Conservation (phyloP, 2,888 invertebrate species). For the Polydesmus complanatus region DNA sequence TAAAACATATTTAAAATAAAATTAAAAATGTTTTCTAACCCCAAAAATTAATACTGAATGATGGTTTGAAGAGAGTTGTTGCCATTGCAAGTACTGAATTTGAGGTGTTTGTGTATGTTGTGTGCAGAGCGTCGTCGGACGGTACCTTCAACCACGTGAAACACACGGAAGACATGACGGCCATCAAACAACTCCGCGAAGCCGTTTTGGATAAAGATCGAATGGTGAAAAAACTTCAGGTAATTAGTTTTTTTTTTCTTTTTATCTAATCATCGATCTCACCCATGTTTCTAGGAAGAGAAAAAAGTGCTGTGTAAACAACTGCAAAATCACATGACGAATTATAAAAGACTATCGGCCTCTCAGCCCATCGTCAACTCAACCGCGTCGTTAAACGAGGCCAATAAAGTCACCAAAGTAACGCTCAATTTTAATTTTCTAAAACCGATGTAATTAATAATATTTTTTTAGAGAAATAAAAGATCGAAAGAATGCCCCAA, state of each 20-base stretch:
- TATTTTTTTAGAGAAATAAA: not conserved
- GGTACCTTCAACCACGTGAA: not conserved
- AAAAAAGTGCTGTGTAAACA: not conserved
- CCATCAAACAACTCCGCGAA: constrained; percentile 8
- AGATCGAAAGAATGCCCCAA: not conserved
- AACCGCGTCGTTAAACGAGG: not conserved
- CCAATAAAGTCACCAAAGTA: not conserved
- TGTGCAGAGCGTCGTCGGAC: not conserved
- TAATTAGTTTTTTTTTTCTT: not conserved
- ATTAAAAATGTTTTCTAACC: no score
- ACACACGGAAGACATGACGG: constrained; percentile 7
- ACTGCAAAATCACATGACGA: not conserved
- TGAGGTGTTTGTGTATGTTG: no score
- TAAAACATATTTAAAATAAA: no score
- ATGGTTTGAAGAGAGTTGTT: no score
- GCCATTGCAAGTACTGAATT: not conserved
- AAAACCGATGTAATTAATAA: not conserved
- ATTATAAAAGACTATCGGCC: not conserved
- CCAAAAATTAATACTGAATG: no score
- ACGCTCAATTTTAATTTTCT: not conserved
- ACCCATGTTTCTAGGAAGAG: not conserved
- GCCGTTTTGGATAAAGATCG: constrained; percentile 11
- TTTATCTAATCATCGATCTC: not conserved
- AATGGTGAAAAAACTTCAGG: constrained; percentile 12
- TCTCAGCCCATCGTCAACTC: not conserved